Base-by-base conservation (phyloP, 2,888 invertebrate genomes). In the Lagria hirta region DNA sequence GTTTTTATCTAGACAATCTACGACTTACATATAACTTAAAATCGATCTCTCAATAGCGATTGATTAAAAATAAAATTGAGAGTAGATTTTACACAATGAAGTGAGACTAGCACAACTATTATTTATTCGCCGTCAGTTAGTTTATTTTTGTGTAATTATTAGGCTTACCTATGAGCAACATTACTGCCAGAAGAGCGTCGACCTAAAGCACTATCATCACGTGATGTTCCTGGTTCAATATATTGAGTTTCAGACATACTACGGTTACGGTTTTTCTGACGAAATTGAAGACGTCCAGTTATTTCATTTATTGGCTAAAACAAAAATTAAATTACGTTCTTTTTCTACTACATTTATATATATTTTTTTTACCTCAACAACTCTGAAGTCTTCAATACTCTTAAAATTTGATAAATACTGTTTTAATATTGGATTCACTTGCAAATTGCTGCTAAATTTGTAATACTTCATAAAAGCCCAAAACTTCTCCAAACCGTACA, bases 391-490 rank as follows among this genome's bases (percentile, higher is more conserved):
- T 73, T 94, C 92, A 58, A 93, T 86, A 52, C 81, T 89, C 63
- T 89, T 86, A 72, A 89, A 94, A 65, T 85, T 84, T 43, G 81
- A 77, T 41, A 94, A 74, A 65, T 83, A 82, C 37, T 83, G 84
- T 48, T 81, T 75, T 24, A 94, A 73, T 62, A 81, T 82, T 1
- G 85, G 77, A 51, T 86, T 84, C 20, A 92, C 87, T 48, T 83
- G 81, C 29, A 92, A 74, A 48, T 84, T 82, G 13, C 74, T 76
- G 17, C 86, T 82, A 65, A 90, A 83, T 70, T 88, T 91, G 74
- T 91, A 96, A 77, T 97, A 98, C 73, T 97, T 97, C 43, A 94
- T 76, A 79, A 98, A 99, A 28, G 97, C 97, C 95, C 98, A 97
- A 75, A 99, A 99, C 73, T 99, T 99, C 75, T 99, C 99, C 56